Base-by-base conservation (phyloP, 2,113 vertebrate species). In the Calidris pygmaea region DNA sequence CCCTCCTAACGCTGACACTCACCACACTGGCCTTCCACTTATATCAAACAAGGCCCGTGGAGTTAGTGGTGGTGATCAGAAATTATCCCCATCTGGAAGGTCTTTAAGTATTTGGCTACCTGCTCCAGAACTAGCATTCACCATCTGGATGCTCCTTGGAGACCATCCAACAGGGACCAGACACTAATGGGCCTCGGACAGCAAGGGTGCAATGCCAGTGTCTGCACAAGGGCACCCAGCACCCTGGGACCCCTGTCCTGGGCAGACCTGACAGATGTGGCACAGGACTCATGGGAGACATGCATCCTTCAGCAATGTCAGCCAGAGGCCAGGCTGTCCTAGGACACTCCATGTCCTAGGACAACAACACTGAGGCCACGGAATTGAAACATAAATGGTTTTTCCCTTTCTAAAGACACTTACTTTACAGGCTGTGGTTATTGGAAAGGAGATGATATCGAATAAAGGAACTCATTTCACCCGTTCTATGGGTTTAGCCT, bases 391-490 rank as follows among this genome's bases (percentile, higher is more conserved):
- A 52, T 6, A 56, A 72, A 45, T 37, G 3, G 0, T 39, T 81
- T 67, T 84, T n/a, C 10, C 35, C 35, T 65, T 95, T 90, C 62
- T 87, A 72, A 87, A 83, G 59, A 17, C 17, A 34, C 70, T 79
- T 71, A 50, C 32, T 76, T 89, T 47, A 67, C 89, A 32, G 35
- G n/a, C 11, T 85, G 45, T 48, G n/a, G 43, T 86, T 91, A 53
- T 2, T 47, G 41, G 7, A 75, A 90, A 68, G 48, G 35, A 77
- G 29, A 78, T 35, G 4, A 71, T 35, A 56, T 1, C 48, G 26
- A 92, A 50, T 8, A 72, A 76, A 87, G 7, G 21, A 82, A 73
- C 29, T 70, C 37, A 21, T 75, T 92, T 81, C 48, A 85, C 11
- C 11, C 1, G 0, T 52, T 84, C 68, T 68, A 78, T 24, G 30